phyloP scores from a whole-genome alignment of 1,140 invertebrate species.

The Berghia stephanieae region DNA sequence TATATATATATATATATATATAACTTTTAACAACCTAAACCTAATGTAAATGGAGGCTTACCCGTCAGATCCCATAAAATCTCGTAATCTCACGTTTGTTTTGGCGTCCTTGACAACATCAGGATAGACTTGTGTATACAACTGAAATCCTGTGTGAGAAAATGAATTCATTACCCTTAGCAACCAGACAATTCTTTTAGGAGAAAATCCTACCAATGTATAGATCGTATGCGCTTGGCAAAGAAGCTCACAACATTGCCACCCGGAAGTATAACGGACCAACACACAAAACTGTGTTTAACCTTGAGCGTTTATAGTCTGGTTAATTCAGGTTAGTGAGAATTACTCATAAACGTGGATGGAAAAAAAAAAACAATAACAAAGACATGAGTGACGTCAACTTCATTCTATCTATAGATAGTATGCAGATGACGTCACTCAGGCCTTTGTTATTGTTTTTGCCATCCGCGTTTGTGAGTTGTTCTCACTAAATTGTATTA shows the following conservation, averaged over 20 bases:
- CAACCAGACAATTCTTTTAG: background rate
- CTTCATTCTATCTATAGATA: no score
- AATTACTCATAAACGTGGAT: no score
- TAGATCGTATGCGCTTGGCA: no score
- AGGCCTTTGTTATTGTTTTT: no score
- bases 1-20: background rate
- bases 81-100: constrained; percentile 45
- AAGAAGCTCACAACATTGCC: background rate
- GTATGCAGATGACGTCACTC: no score
- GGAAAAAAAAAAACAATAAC: no score
- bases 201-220: background rate
- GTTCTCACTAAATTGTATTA: no score
- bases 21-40: background rate
- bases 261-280: background rate
- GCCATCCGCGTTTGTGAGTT: no score
- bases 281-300: background rate
- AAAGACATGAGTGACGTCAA: no score
- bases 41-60: constrained; percentile 27
- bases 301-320: no score
- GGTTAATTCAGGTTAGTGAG: no score
- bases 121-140: constrained; percentile 55
- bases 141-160: constrained; percentile 50
- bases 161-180: background rate
- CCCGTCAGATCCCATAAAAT: constrained; percentile 54
- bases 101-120: constrained; percentile 50